Conservation (phyloP, 2,888 invertebrate species). For the Melieria picta region DNA sequence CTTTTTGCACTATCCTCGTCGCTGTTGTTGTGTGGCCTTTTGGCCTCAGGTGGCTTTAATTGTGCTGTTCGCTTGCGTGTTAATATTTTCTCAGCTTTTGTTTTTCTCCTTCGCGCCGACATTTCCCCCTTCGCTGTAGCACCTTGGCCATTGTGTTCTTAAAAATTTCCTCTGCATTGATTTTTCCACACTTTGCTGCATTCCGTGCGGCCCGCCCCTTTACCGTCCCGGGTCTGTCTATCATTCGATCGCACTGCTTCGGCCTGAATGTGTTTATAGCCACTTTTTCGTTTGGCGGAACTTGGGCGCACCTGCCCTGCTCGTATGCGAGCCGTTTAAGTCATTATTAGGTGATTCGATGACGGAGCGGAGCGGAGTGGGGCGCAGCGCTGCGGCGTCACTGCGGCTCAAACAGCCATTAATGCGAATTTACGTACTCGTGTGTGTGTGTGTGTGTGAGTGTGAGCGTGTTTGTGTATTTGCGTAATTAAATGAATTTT, state of each 20-base stretch:
- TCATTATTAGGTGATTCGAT: slow-evolving; percentile 27
- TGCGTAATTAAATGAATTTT: slow-evolving; percentile 58
- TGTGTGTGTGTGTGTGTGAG: neutral
- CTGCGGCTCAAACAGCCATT: too few relatives aligned
- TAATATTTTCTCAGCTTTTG: slow-evolving; percentile 6
- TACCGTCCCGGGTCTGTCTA: neutral
- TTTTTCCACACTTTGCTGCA: neutral
- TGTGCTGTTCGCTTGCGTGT: slow-evolving; percentile 18
- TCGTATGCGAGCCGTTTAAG: slow-evolving; percentile 9
- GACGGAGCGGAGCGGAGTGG: too few relatives aligned
- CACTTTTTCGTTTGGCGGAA: slow-evolving; percentile 2
- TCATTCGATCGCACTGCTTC: slow-evolving; percentile 10
- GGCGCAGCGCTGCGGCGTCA: too few relatives aligned
- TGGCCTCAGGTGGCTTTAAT: slow-evolving; percentile 49
- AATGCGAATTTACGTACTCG: too few relatives aligned
- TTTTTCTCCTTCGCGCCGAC: neutral
- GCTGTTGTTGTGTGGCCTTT: neutral
- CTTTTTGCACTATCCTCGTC: too few relatives aligned
- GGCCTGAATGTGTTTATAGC: slow-evolving; percentile 46
- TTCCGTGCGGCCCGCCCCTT: neutral
- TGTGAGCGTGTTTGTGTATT: slow-evolving; percentile 41
- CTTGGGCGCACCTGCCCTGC: slow-evolving; percentile 26
- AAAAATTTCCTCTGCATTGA: neutral
- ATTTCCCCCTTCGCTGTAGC: neutral
- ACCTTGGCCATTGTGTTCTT: neutral